phyloP scores from a whole-genome alignment of 2,113 vertebrate species.

The Neogale vison region DNA sequence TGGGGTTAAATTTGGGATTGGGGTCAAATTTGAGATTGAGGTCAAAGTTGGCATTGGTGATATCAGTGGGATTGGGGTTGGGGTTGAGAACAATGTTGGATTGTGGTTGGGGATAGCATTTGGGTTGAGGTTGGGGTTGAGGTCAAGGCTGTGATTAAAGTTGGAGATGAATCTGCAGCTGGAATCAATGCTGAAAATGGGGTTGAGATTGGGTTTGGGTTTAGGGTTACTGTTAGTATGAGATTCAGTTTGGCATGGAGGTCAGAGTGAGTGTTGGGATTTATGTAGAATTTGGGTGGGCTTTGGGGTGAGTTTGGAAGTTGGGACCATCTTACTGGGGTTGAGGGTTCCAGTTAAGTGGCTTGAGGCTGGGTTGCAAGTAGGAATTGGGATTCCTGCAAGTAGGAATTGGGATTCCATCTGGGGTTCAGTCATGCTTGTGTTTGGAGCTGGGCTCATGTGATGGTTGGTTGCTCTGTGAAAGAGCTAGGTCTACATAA shows the following conservation, averaged over 20 bases:
- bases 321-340: background rate
- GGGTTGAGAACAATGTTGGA: background rate
- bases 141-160: background rate
- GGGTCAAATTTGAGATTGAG: background rate
- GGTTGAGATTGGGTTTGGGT: background rate
- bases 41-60: background rate
- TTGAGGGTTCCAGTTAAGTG: background rate
- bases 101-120: background rate
- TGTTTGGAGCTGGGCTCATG: background rate
- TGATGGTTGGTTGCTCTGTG: background rate
- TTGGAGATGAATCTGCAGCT: background rate
- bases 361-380: background rate
- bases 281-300: background rate
- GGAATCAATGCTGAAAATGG: background rate
- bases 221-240: background rate
- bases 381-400: background rate
- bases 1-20: background rate
- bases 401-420: background rate
- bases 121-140: background rate
- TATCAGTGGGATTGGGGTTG: background rate
- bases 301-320: background rate
- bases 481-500: background rate
- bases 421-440: background rate
- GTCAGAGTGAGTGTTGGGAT: background rate
- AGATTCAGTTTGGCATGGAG: background rate